Base-by-base conservation (phyloP, 2,113 vertebrate species). In the Crotalus helleri region DNA sequence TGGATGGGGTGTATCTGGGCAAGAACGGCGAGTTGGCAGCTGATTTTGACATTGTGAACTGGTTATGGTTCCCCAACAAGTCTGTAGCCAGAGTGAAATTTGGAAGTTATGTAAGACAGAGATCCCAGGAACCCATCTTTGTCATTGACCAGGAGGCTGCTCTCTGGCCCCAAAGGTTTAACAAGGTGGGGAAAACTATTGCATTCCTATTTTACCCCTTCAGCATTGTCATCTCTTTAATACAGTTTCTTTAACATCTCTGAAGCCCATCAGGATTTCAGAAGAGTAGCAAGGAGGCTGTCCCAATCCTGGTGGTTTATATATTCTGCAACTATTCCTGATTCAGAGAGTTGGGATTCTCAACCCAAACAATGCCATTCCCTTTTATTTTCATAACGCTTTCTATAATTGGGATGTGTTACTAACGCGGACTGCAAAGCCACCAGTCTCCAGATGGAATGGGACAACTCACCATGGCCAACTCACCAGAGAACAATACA, bases 261-360 rank as follows among this genome's bases (percentile, higher is more conserved):
- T 57, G 55, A 57, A 57, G 55, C 17, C 4, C 4, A 13, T 69
- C 61, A n/a, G 5, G 61, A 1, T 29, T n/a, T 64, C 26, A 13
- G 26, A 29, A 64, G 10, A 64, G 26, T 5, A 12, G 61, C 26
- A 64, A 24, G 0, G 26, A 64, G 1, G 1, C 61, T 64, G 11
- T n/a, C 12, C 12, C 12, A n/a, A n/a, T 4, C 4, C 0, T 4
- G 13, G 61, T 69, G 4, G 11, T 5, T 69, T 15, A n/a, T 0
- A 15, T 69, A 13, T 69, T n/a, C 29, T 11, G 12, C 11, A 13
- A 13, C 29, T 13, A 0, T n/a, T 1, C 61, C 29, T 13, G 29
- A 69, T 69, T 13, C 29, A 33, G 29, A n/a, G 12, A 33, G 1
- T 33, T 69, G 5, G 64, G 29, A 69, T 69, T 15, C 55, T 5